Evolutionary conservation across 1,140 invertebrate genomes (phyloP).

Genomic region (Acromyrmex echinatior): DNA sequence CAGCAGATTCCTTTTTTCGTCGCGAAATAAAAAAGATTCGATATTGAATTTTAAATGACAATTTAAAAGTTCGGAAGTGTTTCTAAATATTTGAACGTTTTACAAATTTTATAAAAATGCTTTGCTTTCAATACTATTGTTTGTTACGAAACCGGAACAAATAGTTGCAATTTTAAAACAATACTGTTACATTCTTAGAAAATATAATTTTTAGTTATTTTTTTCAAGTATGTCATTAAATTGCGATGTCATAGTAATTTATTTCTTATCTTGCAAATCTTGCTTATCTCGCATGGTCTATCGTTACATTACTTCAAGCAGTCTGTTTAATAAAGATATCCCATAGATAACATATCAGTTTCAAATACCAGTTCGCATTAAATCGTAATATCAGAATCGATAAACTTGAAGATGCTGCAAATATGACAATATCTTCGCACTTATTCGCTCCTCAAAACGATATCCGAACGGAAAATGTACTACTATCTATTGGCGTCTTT

Average conservation of each 20-base stretch:
- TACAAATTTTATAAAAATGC: not conserved
- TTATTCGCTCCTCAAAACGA: slow-evolving; percentile 24
- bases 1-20: not conserved
- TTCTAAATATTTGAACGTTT: not conserved
- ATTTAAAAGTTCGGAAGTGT: not conserved
- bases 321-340: slow-evolving; percentile 29
- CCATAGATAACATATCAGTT: slow-evolving; percentile 45
- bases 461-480: not conserved
- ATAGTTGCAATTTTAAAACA: not conserved
- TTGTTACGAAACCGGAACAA: not conserved
- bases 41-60: not conserved
- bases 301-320: slow-evolving; percentile 26
- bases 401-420: slow-evolving; percentile 25
- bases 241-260: slow-evolving; percentile 1
- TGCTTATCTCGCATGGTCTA: slow-evolving; percentile 16
- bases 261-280: slow-evolving; percentile 37
- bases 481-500: slow-evolving; percentile 20
- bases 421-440: slow-evolving; percentile 20
- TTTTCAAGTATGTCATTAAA: not conserved
- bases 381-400: slow-evolving; percentile 32
- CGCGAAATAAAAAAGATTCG: not conserved
- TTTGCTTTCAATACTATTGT: not conserved
- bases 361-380: slow-evolving; percentile 41
- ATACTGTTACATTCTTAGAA: not conserved
- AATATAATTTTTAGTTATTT: not conserved